Base-by-base conservation (phyloP, 2,797 vertebrate genomes). In the Syngnathus acus region DNA sequence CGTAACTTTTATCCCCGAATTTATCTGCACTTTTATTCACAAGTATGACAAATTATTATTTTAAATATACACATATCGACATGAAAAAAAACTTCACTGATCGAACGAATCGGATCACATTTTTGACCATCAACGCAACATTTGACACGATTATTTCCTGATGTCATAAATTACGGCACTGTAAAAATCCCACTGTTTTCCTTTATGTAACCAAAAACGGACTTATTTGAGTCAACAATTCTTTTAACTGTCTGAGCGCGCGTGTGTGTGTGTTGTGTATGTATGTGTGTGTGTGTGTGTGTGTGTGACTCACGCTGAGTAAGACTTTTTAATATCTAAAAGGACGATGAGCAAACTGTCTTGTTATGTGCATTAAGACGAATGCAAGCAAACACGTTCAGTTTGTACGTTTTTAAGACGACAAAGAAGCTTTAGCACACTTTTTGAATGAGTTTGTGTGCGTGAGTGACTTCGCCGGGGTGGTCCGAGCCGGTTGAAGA, bases 231-330 rank as follows among this genome's bases (percentile, higher is more conserved):
- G 60, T 62, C 42, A 45, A n/a, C n/a, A 45, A 45, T 43, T 45
- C 16, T 23, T 45, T 42, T 62, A 26, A 45, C 13, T 62, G 13
- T 26, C 60, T 26, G 60, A 45, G 60, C 60, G 42, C 8, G 47
- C 32, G 23, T 16, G 13, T 55, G 23, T 13, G 23, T 43, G 39
- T 38, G 17, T 16, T 45, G 13, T n/a, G n/a, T 23, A 1, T 23
- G 23, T 23, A 23, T 45, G 43, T 10, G 9, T 23, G 13, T 45
- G 43, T 19, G 6, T 55, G 23, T 37, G 13, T 55, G 54, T 13
- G 23, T 43, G 40, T 40, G 38, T 45, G 60, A 62, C 60, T 62
- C 40, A 62, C 40, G n/a, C 43, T 45, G 42, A 62, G 60, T 45
- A 45, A 23, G 5, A 62, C 42, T 62, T 61, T 61, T 26, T 45